phyloP scores from a whole-genome alignment of 2,888 invertebrate genomes.

The Ptycholaimellus sp. region DNA sequence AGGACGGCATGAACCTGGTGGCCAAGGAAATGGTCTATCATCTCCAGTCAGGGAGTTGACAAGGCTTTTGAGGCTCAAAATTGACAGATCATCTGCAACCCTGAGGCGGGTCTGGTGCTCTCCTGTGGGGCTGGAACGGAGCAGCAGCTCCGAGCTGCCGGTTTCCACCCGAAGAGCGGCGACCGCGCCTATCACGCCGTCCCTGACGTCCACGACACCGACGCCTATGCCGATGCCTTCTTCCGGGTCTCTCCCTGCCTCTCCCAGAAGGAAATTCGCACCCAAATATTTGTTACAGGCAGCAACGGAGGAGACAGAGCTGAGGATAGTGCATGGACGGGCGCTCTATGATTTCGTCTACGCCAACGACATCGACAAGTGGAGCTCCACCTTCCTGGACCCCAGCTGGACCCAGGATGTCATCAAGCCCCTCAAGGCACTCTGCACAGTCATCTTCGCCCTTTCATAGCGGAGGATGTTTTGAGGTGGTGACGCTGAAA shows the following conservation, averaged over 20 bases:
- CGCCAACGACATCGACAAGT: conserved; percentile 20
- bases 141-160: conserved; percentile 15
- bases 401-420: conserved; percentile 20
- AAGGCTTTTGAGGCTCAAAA: too few species aligned
- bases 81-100: conserved; percentile 17
- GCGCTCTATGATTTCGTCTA: conserved; percentile 20
- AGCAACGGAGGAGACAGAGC: conserved; percentile 14
- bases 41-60: conserved; percentile 18
- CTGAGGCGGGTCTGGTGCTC: conserved; percentile 13
- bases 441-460: too few species aligned
- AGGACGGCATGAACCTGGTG: conserved; percentile 20
- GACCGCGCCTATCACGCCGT: conserved; percentile 15
- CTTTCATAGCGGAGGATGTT: too few species aligned
- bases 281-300: too few species aligned
- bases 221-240: conserved; percentile 17
- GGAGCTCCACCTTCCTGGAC: conserved; percentile 18
- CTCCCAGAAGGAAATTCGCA: too few species aligned
- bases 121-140: conserved; percentile 21
- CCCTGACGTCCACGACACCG: conserved; percentile 12
- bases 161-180: conserved; percentile 14
- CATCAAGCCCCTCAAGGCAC: conserved; percentile 12
- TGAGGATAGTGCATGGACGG: conserved; percentile 14
- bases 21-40: conserved; percentile 22
- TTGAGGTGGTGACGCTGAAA: conserved; percentile 16
- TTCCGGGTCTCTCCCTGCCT: conserved; percentile 8